phyloP scores from a whole-genome alignment of 2,888 invertebrate species.

The Eulithis prunata region DNA sequence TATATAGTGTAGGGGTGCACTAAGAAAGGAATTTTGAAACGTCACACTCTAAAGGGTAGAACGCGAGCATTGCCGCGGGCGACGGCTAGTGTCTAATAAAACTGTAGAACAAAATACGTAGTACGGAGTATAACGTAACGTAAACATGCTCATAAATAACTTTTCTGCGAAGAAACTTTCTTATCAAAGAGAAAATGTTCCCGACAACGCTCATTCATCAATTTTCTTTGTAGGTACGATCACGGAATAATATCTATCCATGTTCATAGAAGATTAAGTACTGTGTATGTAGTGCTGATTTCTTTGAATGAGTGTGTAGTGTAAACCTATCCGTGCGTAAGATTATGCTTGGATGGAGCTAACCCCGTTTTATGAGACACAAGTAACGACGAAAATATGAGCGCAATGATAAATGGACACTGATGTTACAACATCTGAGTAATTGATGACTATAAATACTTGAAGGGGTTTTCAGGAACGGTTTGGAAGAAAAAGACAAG shows the following conservation, averaged over 20 bases:
- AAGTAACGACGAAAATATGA: slow-evolving; percentile 7
- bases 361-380: slow-evolving; percentile 19
- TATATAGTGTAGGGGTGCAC: no score
- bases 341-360: slow-evolving; percentile 28
- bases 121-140: slow-evolving; percentile 5
- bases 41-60: no score
- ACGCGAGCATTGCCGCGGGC: no score
- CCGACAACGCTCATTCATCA: slow-evolving; percentile 18
- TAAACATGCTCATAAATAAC: slow-evolving; percentile 20
- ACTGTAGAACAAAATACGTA: slow-evolving; percentile 11
- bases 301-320: slow-evolving; percentile 17
- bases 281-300: slow-evolving; percentile 2
- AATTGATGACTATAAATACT: not conserved
- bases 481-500: no score
- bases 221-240: slow-evolving; percentile 14
- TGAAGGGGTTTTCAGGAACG: no score
- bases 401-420: not conserved
- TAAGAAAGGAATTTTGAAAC: no score
- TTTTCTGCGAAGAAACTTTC: slow-evolving; percentile 18
- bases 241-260: not conserved
- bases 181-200: slow-evolving; percentile 11
- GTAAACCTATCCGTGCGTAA: slow-evolving; percentile 20
- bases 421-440: not conserved
- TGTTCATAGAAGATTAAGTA: not conserved
- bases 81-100: slow-evolving; percentile 17